These are phyloP conservation scores for Platorchestia sp. DNA, from an alignment of 1,140 invertebrate species.

Conservation along the genomic window DNA sequence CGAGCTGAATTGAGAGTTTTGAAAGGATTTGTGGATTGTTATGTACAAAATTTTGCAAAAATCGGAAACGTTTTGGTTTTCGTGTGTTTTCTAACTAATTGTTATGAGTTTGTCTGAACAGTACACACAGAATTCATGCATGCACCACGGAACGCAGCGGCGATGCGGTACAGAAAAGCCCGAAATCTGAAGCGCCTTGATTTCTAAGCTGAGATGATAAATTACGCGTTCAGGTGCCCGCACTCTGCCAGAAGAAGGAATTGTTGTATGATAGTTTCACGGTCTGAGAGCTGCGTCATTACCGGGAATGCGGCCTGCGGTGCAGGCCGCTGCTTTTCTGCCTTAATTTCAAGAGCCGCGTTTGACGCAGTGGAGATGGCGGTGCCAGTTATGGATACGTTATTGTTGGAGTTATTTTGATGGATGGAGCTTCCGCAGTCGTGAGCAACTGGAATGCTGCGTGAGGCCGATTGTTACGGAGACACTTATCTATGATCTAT, in stretches of 20 bases:
- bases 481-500: background rate
- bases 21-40: background rate
- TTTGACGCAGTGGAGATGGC: background rate
- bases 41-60: background rate
- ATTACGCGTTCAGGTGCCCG: background rate
- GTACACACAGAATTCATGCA: background rate
- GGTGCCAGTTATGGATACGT: background rate
- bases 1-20: background rate
- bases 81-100: too few species aligned
- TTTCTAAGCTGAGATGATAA: background rate
- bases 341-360: background rate
- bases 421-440: background rate
- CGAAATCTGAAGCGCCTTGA: background rate
- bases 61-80: too few species aligned
- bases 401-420: constrained; percentile 13
- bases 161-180: background rate
- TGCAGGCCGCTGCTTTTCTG: too few species aligned
- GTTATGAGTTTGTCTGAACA: too few species aligned
- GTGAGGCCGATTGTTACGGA: background rate
- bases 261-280: background rate
- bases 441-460: background rate
- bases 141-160: background rate
- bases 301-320: background rate
- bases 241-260: background rate
- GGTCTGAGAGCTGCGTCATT: background rate